Evolutionary conservation across 2,797 vertebrate genomes (phyloP).

Genomic region (Oryzias dopingdopingensis): DNA sequence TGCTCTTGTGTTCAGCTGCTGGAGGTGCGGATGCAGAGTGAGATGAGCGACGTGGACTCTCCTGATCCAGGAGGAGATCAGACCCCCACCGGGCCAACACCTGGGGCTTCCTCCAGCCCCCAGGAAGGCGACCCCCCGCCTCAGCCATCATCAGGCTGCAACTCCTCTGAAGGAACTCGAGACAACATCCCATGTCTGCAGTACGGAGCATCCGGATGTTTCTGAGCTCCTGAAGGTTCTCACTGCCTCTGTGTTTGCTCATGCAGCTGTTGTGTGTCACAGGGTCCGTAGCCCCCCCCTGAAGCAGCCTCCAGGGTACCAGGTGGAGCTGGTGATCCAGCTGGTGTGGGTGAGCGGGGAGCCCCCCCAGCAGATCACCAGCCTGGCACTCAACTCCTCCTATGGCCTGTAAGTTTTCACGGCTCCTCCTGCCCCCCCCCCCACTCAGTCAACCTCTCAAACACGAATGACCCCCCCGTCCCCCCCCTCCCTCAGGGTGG

Average conservation of each 20-base stretch:
- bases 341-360: too few relatives aligned
- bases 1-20: slow-evolving; percentile 79
- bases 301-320: slow-evolving; percentile 57
- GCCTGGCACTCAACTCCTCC: slow-evolving; percentile 92
- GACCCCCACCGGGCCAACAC: slow-evolving; percentile 81
- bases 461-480: neutral
- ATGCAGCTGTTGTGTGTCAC: slow-evolving; percentile 53
- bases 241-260: slow-evolving; percentile 10
- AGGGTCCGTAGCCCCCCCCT: slow-evolving; percentile 93
- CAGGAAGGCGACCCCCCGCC: slow-evolving; percentile 82
- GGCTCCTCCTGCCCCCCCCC: neutral
- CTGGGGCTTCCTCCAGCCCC: slow-evolving; percentile 84
- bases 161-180: slow-evolving; percentile 87
- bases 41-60: slow-evolving; percentile 87
- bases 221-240: neutral
- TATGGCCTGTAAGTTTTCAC: slow-evolving; percentile 90
- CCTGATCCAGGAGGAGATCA: slow-evolving; percentile 86
- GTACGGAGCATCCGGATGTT: slow-evolving; percentile 66
- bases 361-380: slow-evolving; percentile 35
- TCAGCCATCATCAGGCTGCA: slow-evolving; percentile 86
- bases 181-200: slow-evolving; percentile 94
- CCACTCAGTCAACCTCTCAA: neutral
- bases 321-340: too few relatives aligned
- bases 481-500: slow-evolving; percentile 80
- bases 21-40: slow-evolving; percentile 90